Conservation (phyloP, 2,113 vertebrate species). For the Hipposideros armiger region DNA sequence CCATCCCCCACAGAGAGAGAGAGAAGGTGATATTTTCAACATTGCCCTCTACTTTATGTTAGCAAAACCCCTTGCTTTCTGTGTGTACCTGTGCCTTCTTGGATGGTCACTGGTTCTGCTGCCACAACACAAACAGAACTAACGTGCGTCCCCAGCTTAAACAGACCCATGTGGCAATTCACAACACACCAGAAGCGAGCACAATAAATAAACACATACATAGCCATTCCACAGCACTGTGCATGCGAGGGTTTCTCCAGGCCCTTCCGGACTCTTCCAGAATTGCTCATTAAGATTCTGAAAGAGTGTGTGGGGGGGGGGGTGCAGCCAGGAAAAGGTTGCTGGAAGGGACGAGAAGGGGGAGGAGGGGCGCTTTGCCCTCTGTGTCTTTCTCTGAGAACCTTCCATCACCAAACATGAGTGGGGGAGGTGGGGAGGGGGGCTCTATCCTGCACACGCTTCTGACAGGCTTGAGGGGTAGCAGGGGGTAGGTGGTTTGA, state of each 20-base stretch:
- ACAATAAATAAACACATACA: constrained; percentile 52
- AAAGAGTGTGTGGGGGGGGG: neutral
- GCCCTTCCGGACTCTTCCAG: constrained; percentile 79
- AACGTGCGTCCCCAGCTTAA: constrained; percentile 37
- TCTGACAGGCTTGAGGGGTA: neutral
- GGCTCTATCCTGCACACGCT: neutral
- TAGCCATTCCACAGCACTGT: neutral
- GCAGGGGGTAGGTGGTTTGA: neutral
- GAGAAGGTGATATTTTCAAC: constrained; percentile 58
- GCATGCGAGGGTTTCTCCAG: constrained; percentile 55
- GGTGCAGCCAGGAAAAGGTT: neutral
- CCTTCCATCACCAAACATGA: neutral
- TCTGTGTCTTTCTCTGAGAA: constrained; percentile 42
- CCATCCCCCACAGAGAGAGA: neutral
- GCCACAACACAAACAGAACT: constrained; percentile 42
- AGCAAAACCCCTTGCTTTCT: constrained; percentile 34
- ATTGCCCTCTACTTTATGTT: constrained; percentile 39
- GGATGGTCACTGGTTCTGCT: neutral
- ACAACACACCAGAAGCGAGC: constrained; percentile 64
- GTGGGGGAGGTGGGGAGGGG: neutral
- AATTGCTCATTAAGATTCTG: constrained; percentile 64
- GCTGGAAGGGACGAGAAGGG: neutral
- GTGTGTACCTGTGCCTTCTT: constrained; percentile 8
- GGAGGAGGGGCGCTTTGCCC: neutral
- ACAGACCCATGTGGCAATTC: constrained; percentile 74